Conservation (phyloP, 2,888 invertebrate species). For the Noctua janthe region DNA sequence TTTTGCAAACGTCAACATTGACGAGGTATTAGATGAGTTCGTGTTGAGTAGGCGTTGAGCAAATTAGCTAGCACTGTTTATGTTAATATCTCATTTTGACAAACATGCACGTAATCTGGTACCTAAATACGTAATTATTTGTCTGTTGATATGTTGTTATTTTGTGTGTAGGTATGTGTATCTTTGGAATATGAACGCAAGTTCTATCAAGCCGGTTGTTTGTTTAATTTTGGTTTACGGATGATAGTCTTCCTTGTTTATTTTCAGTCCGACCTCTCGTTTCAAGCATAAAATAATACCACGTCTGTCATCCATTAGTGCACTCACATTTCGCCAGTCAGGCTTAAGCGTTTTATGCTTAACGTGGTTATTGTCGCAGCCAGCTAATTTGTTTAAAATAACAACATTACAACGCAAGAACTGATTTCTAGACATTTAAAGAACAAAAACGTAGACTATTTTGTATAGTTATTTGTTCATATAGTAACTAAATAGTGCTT, state of each 20-base stretch:
- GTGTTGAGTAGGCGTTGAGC: neutral
- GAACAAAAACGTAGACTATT: too few species aligned
- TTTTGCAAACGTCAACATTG: constrained; percentile 22
- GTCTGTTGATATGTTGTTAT: neutral
- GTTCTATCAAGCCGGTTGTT: neutral
- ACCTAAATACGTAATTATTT: neutral
- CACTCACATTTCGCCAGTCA: too few species aligned
- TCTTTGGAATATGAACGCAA: too few species aligned
- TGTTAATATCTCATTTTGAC: constrained; percentile 6
- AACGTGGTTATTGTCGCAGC: too few species aligned
- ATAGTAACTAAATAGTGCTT: too few species aligned
- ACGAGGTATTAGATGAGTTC: neutral
- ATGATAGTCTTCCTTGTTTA: neutral
- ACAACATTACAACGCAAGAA: too few species aligned
- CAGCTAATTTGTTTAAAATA: too few species aligned
- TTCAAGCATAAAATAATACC: too few species aligned
- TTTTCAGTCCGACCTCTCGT: neutral
- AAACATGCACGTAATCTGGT: constrained; percentile 5
- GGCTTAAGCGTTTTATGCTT: too few species aligned
- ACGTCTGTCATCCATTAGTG: too few species aligned
- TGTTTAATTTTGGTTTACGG: neutral
- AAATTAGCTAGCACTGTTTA: constrained; percentile 12
- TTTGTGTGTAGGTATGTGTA: neutral
- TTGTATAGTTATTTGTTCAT: too few species aligned
- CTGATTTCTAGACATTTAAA: too few species aligned